Evolutionary conservation across 1,140 invertebrate genomes (phyloP).

Genomic region (Aphelinus certus): DNA sequence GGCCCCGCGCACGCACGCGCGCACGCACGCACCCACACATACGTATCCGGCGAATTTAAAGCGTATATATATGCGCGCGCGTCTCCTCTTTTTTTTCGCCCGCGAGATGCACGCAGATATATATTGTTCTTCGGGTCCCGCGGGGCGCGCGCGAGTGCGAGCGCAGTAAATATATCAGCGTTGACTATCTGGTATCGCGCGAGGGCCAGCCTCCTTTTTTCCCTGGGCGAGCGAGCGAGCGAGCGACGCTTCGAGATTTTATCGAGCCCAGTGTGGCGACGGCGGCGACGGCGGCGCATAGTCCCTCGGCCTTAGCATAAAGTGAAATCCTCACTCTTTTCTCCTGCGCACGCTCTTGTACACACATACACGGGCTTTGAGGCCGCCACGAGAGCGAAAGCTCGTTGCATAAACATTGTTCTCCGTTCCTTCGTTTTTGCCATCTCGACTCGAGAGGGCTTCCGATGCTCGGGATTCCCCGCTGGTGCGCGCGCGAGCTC

Average conservation of each 20-base stretch:
- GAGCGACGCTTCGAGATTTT: constrained; percentile 22
- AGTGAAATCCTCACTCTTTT: constrained; percentile 22
- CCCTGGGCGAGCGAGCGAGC: neutral
- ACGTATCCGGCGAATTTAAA: constrained; percentile 39
- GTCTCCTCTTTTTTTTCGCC: constrained; percentile 10
- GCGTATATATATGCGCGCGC: constrained; percentile 40
- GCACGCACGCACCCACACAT: neutral
- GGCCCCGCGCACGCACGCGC: neutral
- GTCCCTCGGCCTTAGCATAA: neutral
- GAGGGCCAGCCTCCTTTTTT: neutral
- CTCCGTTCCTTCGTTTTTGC: neutral
- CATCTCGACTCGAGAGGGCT: too few species aligned
- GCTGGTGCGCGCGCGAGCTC: too few species aligned
- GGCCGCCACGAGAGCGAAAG: neutral
- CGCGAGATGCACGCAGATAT: neutral
- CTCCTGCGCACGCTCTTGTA: neutral
- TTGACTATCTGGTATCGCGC: constrained; percentile 47
- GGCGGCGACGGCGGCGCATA: neutral
- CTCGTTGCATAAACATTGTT: constrained; percentile 18
- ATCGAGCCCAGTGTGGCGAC: neutral
- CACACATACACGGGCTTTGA: neutral
- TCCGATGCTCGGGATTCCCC: too few species aligned
- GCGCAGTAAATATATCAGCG: constrained; percentile 43
- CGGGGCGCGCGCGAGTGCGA: neutral
- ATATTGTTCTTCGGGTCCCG: constrained; percentile 18